Evolutionary conservation across 2,888 invertebrate species (phyloP), one percentile per base, ranked within the genome.

Genomic region (Hymenopus coronatus): DNA sequence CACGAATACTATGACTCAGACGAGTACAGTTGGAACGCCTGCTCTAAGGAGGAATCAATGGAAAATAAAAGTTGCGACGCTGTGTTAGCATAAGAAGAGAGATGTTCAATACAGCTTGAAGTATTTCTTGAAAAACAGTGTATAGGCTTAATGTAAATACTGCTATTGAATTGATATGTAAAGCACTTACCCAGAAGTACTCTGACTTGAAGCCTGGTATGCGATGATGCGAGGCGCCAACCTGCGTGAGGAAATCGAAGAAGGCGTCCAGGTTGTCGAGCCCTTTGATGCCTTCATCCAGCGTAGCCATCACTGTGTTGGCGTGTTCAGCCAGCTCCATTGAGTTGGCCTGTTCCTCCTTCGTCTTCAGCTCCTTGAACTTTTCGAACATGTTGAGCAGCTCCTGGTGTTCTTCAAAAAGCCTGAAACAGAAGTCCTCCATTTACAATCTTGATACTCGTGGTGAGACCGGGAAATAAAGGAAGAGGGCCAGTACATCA

Each of bases 251-350:
- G 92, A 96, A 97, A 91, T 96, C 95, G 93, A 97, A 96, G 94
- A 98, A 97, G 92, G 96, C 95, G 93, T 98, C 98, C 93, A 97
- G 94, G 93, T 98, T 96, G 92, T 98, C 98, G 90, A 98, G 94
- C 33, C 97, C 96, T 92, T 97, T 96, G 93, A 98, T 98, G 90
- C 97, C 97, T 92, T 98, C 97, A 92, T 98, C 98, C 90, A 98
- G 93, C 1, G 98, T 97, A 92, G 95, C 96, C 98, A 98, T 98
- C 46, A 98, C 98, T 91, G 97, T 97, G 92, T 96, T 96, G 88
- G 98, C 98, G 92, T 98, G 98, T 91, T 97, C 97, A 8, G 97
- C 97, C 90, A 98, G 94, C 93, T 97, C 97, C 94, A 97, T 95
- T 89, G 97, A 97, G 92, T 96, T 95, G 90, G 96, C 95, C 92